Conservation (phyloP, 2,888 invertebrate species). For the Plutella xylostella region DNA sequence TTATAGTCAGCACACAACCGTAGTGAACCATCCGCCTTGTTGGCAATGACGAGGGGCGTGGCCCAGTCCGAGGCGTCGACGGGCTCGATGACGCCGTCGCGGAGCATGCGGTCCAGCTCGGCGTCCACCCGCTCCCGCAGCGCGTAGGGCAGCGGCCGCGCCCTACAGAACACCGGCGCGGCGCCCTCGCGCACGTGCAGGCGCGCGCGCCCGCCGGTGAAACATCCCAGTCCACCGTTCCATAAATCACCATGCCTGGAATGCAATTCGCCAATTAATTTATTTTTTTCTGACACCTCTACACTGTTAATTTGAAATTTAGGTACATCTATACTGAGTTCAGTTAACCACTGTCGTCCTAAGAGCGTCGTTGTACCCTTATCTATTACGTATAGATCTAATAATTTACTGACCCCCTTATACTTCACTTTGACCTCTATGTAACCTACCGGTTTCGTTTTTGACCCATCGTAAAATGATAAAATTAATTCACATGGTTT, state of each 20-base stretch:
- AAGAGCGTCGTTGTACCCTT: not conserved
- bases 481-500: not conserved
- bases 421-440: not conserved
- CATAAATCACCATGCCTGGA: not conserved
- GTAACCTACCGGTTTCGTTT: not conserved
- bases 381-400: not conserved
- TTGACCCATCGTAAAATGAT: not conserved
- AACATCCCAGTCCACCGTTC: not conserved
- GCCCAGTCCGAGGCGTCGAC: not conserved
- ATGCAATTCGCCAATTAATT: no score
- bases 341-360: not conserved
- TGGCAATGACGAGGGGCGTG: not conserved
- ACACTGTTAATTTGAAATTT: not conserved
- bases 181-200: no score
- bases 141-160: not conserved
- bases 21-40: not conserved
- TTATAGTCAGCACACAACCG: constrained; percentile 3
- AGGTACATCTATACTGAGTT: not conserved
- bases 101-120: no score
- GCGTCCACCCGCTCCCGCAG: not conserved
- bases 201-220: no score
- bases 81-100: not conserved
- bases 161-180: no score
- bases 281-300: no score
- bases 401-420: not conserved